phyloP scores from a whole-genome alignment of 2,888 invertebrate species.

The Dryococelus australis region DNA sequence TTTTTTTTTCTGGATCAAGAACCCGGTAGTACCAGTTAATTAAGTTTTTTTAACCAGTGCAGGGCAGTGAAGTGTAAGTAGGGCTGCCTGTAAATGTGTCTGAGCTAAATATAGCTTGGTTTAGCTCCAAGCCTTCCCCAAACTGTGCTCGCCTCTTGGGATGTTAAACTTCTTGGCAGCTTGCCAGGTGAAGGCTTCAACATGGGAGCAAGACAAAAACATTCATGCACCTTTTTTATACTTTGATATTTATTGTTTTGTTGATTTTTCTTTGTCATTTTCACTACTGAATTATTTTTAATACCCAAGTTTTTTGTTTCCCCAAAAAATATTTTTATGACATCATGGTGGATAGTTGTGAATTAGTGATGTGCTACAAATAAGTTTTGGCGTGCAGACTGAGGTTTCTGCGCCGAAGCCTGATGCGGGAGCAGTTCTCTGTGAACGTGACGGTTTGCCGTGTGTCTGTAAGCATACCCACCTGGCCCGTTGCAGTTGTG shows the following conservation, averaged over 20 bases:
- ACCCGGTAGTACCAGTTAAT: neutral
- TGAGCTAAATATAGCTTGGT: slow-evolving; percentile 45
- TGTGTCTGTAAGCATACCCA: neutral
- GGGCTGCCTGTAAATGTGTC: slow-evolving; percentile 42
- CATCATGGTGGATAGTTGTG: neutral
- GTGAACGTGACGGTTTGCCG: neutral
- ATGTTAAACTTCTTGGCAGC: slow-evolving; percentile 42
- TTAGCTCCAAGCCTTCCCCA: slow-evolving; percentile 44
- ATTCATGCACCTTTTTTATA: slow-evolving; percentile 25
- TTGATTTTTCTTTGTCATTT: neutral
- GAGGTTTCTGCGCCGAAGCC: neutral
- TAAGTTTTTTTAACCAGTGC: neutral
- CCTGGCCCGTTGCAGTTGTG: slow-evolving; percentile 11
- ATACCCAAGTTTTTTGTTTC: neutral
- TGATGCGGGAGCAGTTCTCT: slow-evolving; percentile 5
- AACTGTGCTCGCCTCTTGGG: slow-evolving; percentile 44
- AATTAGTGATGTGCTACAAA: neutral
- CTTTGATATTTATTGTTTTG: slow-evolving; percentile 13
- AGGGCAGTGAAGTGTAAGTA: slow-evolving; percentile 39
- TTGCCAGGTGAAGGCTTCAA: slow-evolving; percentile 37
- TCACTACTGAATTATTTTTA: slow-evolving; percentile 24
- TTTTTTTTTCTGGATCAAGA: neutral
- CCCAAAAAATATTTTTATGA: neutral
- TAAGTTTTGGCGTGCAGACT: slow-evolving; percentile 18
- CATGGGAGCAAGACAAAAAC: slow-evolving; percentile 30